phyloP scores from a whole-genome alignment of 2,888 invertebrate species.

The Lutraria lutraria region DNA sequence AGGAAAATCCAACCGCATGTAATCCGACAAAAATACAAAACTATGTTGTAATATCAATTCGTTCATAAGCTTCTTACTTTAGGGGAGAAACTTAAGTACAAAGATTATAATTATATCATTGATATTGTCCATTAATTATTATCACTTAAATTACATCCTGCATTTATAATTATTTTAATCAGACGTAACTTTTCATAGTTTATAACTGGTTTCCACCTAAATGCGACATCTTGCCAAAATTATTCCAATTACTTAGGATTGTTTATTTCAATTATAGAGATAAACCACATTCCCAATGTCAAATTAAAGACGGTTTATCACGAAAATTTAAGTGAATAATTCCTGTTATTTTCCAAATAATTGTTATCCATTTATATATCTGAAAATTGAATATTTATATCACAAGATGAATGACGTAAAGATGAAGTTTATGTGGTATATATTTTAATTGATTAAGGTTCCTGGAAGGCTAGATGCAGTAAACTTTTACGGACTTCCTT shows the following conservation, averaged over 20 bases:
- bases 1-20: no score
- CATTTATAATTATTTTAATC: not conserved
- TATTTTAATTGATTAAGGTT: not conserved
- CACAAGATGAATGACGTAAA: not conserved
- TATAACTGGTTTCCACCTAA: not conserved
- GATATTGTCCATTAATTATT: no score
- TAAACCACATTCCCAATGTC: not conserved
- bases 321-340: not conserved
- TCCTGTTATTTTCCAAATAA: not conserved
- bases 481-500: not conserved
- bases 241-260: not conserved
- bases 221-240: not conserved
- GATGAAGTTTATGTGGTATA: not conserved
- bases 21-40: no score
- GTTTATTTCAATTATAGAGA: not conserved
- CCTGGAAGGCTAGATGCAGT: not conserved
- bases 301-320: slow-evolving; percentile 5
- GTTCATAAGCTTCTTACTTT: no score
- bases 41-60: no score
- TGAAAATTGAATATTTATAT: not conserved
- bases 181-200: not conserved
- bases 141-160: no score
- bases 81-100: no score
- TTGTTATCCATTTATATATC: not conserved
- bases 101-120: no score